phyloP scores from a whole-genome alignment of 2,113 vertebrate genomes.

The Fregata magnificens region DNA sequence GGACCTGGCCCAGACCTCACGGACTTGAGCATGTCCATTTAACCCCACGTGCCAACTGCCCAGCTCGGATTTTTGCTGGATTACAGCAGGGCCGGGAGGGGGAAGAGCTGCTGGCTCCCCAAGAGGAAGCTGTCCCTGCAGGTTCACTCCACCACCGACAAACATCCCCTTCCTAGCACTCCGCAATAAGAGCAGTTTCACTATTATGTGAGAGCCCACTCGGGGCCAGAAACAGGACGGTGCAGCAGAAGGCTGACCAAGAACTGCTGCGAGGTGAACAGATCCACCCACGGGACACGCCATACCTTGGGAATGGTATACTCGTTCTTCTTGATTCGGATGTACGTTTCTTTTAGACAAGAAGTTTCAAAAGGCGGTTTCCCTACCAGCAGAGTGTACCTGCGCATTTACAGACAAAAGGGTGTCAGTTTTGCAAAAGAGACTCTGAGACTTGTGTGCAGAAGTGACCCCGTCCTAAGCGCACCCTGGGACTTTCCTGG shows the following conservation, averaged over 20 bases:
- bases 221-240: not conserved
- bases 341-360: conserved; percentile 94
- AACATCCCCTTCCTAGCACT: not conserved
- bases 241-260: not conserved
- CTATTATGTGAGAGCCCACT: rapidly evolving
- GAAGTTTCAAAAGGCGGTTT: conserved; percentile 97
- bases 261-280: rapidly evolving
- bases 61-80: not conserved
- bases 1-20: not conserved
- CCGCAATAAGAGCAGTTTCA: not conserved
- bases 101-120: not conserved
- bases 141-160: not conserved
- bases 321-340: conserved; percentile 95
- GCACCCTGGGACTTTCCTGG: not conserved
- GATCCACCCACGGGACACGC: rapidly evolving
- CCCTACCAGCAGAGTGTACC: conserved; percentile 95
- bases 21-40: not conserved
- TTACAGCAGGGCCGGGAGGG: rapidly evolving
- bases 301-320: conserved; percentile 92
- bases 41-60: rapidly evolving
- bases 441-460: not conserved
- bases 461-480: not conserved
- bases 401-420: conserved; percentile 35
- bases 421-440: not conserved
- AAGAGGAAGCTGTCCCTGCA: not conserved